phyloP scores from a whole-genome alignment of 2,797 vertebrate genomes.

The Jordanella pulchra region DNA sequence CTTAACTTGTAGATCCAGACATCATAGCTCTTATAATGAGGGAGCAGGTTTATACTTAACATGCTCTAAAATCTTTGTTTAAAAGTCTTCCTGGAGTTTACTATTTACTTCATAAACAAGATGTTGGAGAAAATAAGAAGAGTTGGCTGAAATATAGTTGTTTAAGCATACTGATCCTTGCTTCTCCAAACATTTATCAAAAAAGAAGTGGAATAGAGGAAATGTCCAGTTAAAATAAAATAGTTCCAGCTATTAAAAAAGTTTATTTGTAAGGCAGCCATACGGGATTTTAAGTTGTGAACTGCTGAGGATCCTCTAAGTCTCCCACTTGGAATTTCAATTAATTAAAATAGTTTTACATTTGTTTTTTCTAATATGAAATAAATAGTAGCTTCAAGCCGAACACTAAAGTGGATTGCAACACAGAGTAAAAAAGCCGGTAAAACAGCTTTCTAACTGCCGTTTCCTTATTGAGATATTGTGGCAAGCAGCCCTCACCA shows the following conservation, averaged over 20 bases:
- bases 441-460: too few species aligned
- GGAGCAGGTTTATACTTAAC: constrained; percentile 5
- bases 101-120: constrained; percentile 41
- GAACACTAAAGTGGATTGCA: too few species aligned
- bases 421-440: too few species aligned
- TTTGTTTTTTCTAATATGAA: not conserved
- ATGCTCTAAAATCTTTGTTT: constrained; percentile 2
- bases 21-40: constrained; percentile 32
- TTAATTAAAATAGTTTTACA: too few species aligned
- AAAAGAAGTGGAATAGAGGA: not conserved
- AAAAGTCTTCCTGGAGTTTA: constrained; percentile 6
- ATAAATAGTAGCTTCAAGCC: too few species aligned
- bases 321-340: not conserved
- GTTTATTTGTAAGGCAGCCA: not conserved
- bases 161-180: not conserved
- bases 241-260: too few species aligned
- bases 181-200: not conserved
- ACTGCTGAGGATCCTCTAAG: not conserved
- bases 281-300: not conserved
- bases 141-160: not conserved
- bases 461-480: too few species aligned
- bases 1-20: constrained; percentile 58
- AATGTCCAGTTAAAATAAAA: not conserved
- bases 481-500: not conserved
- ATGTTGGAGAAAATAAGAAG: constrained; percentile 17